Evolutionary conservation across 1,140 invertebrate genomes (phyloP).

Genomic region (Drosophila nannoptera): DNA sequence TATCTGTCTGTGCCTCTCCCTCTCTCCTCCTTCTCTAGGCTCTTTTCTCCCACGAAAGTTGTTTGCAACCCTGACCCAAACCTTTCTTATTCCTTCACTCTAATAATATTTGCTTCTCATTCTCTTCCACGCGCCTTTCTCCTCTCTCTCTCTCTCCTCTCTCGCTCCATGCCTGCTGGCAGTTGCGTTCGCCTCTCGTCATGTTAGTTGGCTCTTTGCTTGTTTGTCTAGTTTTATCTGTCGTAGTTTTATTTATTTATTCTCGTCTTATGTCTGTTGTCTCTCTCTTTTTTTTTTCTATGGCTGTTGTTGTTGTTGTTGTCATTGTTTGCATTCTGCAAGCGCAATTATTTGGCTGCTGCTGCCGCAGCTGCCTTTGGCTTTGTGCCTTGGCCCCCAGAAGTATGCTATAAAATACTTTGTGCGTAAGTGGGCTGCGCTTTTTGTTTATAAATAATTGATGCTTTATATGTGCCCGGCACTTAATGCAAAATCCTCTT

Average conservation of each 20-base stretch:
- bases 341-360: conserved; percentile 13
- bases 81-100: no score
- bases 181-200: conserved; percentile 27
- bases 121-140: no score
- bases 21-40: no score
- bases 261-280: not conserved
- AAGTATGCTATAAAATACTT: conserved; percentile 61
- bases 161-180: not conserved
- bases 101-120: no score
- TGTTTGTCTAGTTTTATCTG: conserved; percentile 32
- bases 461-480: conserved; percentile 66
- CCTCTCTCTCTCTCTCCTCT: no score
- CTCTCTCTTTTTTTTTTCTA: not conserved
- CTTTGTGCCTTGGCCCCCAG: conserved; percentile 22
- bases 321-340: conserved; percentile 27
- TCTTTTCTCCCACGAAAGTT: no score
- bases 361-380: conserved; percentile 6
- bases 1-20: no score
- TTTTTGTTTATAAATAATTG: conserved; percentile 63
- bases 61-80: no score
- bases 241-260: conserved; percentile 48
- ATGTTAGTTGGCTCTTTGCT: conserved; percentile 12
- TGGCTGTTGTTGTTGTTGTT: conserved; percentile 29
- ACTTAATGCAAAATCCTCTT: conserved; percentile 62
- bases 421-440: conserved; percentile 43